These are phyloP conservation scores for Sinocyclocheilus maitianheensis DNA, from an alignment of 2,113 vertebrate genomes.

Conservation along the genomic window DNA sequence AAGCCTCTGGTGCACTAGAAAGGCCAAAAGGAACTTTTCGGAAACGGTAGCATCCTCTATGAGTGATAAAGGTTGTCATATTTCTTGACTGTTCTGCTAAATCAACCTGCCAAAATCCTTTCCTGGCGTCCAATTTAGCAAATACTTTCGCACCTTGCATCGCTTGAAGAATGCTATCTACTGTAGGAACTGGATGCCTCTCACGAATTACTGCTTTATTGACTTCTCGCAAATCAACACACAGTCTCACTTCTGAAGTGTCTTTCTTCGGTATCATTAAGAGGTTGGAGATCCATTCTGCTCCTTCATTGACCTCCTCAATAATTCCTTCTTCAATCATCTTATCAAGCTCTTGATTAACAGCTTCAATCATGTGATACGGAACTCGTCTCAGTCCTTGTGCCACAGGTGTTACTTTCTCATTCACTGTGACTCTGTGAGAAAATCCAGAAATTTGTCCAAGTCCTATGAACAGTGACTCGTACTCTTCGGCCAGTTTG, in stretches of 20 bases:
- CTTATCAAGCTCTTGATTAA: conserved; percentile 26
- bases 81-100: conserved; percentile 42
- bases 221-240: too few relatives aligned
- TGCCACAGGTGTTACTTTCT: conserved; percentile 31
- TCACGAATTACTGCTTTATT: too few relatives aligned
- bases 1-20: conserved; percentile 30
- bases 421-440: conserved; percentile 13
- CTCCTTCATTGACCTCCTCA: neutral
- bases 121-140: conserved; percentile 32
- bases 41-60: conserved; percentile 33
- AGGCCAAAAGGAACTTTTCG: conserved; percentile 39
- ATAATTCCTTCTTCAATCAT: neutral
- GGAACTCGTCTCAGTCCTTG: conserved; percentile 20
- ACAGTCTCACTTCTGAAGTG: too few relatives aligned
- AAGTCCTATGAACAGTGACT: neutral
- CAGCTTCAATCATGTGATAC: conserved; percentile 41
- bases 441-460: too few relatives aligned
- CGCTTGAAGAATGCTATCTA: neutral
- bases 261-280: neutral
- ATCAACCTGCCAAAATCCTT: neutral
- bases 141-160: conserved; percentile 12
- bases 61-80: conserved; percentile 44
- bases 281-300: neutral
- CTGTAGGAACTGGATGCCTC: too few relatives aligned
- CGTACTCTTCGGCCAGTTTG: too few relatives aligned